Evolutionary conservation across 2,797 vertebrate species (phyloP).

Genomic region (Rhabdophis nuchalis): DNA sequence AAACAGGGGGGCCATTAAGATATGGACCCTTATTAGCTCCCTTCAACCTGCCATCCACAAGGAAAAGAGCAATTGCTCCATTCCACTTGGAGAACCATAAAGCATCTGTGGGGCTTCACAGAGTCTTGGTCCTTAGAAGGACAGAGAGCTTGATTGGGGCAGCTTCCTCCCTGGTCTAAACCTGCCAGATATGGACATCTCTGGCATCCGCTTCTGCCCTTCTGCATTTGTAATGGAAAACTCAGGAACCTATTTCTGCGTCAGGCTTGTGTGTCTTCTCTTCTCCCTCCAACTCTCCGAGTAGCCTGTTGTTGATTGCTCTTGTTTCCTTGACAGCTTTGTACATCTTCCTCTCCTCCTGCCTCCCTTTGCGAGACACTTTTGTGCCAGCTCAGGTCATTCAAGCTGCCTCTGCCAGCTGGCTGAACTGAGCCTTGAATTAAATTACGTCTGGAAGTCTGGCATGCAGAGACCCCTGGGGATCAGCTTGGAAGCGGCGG

Average conservation of each 20-base stretch:
- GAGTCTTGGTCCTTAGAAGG: constrained; percentile 6
- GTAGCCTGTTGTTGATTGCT: constrained; percentile 43
- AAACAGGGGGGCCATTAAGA: background rate
- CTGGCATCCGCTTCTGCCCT: constrained; percentile 28
- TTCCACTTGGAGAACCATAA: constrained; percentile 9
- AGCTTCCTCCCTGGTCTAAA: background rate
- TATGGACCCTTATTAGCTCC: background rate
- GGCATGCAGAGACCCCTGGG: background rate
- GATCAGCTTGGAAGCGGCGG: background rate
- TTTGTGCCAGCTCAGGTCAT: constrained; percentile 45
- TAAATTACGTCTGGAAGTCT: constrained; percentile 33
- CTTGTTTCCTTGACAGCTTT: constrained; percentile 48
- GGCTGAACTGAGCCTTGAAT: constrained; percentile 31
- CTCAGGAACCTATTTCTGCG: constrained; percentile 4
- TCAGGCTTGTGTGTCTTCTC: constrained; percentile 15
- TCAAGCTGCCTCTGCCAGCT: constrained; percentile 50
- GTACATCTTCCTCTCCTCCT: constrained; percentile 26
- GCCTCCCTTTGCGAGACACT: constrained; percentile 12
- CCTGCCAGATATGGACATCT: background rate
- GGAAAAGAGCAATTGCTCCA: background rate
- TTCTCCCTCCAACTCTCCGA: background rate
- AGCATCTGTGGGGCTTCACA: constrained; percentile 2
- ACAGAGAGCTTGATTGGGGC: background rate
- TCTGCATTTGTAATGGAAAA: constrained; percentile 46
- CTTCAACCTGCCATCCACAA: background rate